A percentile compares a stretch with the other conserved stretches of the same genome.
These are phyloP conservation scores for Parnassius orleans DNA, from an alignment of 2,888 invertebrate genomes.

Conservation along the genomic window DNA sequence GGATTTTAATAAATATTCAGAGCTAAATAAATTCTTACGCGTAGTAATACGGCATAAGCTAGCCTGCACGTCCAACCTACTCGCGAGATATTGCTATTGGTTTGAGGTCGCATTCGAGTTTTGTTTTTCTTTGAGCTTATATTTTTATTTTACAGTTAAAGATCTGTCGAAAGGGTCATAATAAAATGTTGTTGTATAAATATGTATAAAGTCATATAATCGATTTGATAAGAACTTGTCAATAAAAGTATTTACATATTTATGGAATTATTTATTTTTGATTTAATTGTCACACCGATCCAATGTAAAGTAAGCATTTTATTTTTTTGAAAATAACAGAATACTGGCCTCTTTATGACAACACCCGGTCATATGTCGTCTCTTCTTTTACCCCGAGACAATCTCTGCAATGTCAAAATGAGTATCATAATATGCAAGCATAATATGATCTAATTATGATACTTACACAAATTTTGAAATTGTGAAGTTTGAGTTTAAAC, in stretches of 20 bases:
- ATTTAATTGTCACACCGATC: not conserved
- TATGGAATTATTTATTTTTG: not conserved
- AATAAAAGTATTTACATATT: conserved; percentile 8
- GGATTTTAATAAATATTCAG: no score
- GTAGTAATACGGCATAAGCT: no score
- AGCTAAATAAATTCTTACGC: no score
- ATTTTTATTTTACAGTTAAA: conserved; percentile 9
- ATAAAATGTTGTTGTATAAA: conserved; percentile 17
- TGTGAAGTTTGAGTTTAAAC: no score
- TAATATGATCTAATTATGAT: no score
- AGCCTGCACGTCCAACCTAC: no score
- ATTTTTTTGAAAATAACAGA: not conserved
- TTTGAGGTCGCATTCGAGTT: no score
- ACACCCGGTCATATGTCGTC: not conserved
- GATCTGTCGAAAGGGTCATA: conserved; percentile 4
- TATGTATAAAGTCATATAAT: conserved; percentile 13
- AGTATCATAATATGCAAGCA: no score
- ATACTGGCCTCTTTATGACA: not conserved
- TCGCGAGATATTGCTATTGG: no score
- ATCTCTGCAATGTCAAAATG: no score
- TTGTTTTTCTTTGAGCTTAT: conserved; percentile 4
- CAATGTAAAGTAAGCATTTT: not conserved
- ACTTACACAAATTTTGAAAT: no score
- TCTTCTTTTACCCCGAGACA: no score
- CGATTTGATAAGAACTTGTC: conserved; percentile 17